A percentile compares a stretch with the other conserved stretches of the same genome.
Evolutionary conservation across 2,888 invertebrate species (phyloP).

Genomic region (Drosophila monieri): DNA sequence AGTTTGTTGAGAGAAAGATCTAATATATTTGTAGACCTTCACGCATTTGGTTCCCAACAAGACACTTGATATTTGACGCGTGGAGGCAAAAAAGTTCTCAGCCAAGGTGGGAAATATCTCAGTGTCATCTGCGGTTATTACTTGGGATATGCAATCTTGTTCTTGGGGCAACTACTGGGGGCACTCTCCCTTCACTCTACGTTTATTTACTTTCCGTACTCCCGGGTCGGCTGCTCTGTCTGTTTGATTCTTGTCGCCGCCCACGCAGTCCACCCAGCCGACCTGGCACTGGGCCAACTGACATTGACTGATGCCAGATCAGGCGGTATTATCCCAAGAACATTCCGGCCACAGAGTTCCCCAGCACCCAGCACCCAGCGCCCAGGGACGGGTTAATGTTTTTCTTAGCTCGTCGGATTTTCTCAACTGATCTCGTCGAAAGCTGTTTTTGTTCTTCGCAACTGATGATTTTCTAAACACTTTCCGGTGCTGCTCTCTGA

Average conservation of each 20-base stretch:
- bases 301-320: constrained; percentile 81
- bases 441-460: constrained; percentile 35
- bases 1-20: background rate
- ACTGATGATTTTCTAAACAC: constrained; percentile 63
- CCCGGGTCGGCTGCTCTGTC: constrained; percentile 54
- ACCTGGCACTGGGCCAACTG: constrained; percentile 77
- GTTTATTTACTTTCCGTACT: constrained; percentile 13
- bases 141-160: background rate
- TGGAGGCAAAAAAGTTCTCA: constrained; percentile 34
- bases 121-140: constrained; percentile 5
- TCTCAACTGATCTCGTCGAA: constrained; percentile 37
- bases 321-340: constrained; percentile 27
- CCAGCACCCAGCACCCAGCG: constrained; percentile 3
- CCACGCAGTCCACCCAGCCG: constrained; percentile 51
- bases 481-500: constrained; percentile 10
- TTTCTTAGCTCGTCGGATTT: constrained; percentile 47
- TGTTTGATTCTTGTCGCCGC: constrained; percentile 60
- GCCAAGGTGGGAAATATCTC: constrained; percentile 12
- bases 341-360: constrained; percentile 26
- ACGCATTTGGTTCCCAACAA: constrained; percentile 13
- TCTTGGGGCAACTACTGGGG: constrained; percentile 10
- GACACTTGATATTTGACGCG: constrained; percentile 60
- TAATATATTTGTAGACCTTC: constrained; percentile 6
- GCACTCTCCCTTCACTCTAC: constrained; percentile 16
- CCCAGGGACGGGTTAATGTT: constrained; percentile 70